Percentiles rank a stretch among this genome's conserved stretches.
Conservation (phyloP, 2,797 vertebrate species). For the Sciaenops ocellatus region DNA sequence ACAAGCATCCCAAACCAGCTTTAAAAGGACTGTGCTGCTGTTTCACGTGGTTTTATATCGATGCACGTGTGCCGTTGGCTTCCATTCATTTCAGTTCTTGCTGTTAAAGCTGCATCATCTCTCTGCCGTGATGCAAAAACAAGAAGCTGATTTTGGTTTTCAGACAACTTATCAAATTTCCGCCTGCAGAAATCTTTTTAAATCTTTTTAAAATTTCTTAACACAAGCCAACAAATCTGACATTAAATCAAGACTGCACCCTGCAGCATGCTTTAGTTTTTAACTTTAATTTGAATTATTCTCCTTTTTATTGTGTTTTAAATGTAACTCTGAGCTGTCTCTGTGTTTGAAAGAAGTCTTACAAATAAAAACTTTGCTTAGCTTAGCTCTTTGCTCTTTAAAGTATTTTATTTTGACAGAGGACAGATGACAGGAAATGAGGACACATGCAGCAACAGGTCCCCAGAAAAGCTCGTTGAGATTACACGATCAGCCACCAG, state of each 20-base stretch:
- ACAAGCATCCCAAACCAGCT: background rate
- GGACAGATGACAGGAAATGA: slow-evolving; percentile 2
- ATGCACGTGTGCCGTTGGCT: too few species aligned
- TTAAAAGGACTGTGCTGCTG: background rate
- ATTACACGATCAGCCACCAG: background rate
- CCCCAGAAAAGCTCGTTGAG: background rate
- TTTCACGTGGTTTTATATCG: too few species aligned
- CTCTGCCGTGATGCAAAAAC: too few species aligned
- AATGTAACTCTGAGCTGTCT: too few species aligned
- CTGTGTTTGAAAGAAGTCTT: too few species aligned
- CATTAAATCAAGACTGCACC: too few species aligned
- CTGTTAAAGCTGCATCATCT: background rate
- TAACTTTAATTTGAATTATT: too few species aligned
- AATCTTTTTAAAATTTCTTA: background rate
- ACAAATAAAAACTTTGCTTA: too few species aligned
- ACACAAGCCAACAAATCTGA: background rate
- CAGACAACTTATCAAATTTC: background rate
- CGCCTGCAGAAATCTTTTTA: background rate
- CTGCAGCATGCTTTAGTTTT: too few species aligned
- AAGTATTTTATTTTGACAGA: too few species aligned
- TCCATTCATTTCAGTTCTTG: background rate
- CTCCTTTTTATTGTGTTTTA: too few species aligned
- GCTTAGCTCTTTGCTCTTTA: too few species aligned
- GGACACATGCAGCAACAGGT: background rate
- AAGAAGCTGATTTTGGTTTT: background rate